These are phyloP conservation scores for Apogon talboti DNA, from an alignment of 2,797 vertebrate species.

Conservation along the genomic window DNA sequence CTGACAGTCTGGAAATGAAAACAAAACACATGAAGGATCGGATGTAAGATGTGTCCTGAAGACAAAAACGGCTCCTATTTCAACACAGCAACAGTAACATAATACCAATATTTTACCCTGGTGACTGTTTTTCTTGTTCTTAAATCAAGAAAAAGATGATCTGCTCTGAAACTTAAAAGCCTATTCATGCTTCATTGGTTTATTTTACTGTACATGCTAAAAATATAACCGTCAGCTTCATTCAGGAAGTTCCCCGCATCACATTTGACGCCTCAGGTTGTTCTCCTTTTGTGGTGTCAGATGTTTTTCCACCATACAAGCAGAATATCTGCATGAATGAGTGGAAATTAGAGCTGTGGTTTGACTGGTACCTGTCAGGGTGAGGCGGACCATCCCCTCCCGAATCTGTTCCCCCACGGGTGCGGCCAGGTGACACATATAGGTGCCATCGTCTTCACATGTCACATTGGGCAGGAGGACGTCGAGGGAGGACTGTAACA, in stretches of 20 bases:
- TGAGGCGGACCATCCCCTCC: conserved; percentile 61
- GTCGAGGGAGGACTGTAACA: conserved; percentile 38
- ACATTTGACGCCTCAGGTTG: not conserved
- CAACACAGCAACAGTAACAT: no score
- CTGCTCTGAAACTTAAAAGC: no score
- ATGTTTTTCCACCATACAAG: not conserved
- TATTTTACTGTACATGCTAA: not conserved
- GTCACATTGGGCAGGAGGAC: conserved; percentile 64
- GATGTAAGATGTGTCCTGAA: no score
- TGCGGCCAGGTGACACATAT: conserved; percentile 60
- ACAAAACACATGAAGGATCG: conserved; percentile 1
- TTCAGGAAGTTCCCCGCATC: not conserved
- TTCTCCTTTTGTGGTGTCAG: no score
- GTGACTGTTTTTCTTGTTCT: no score
- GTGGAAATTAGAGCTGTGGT: not conserved
- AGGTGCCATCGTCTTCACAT: conserved; percentile 53
- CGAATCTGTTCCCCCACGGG: conserved; percentile 64
- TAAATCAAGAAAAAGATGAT: no score
- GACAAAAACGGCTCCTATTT: no score
- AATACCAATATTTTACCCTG: no score
- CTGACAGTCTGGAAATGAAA: conserved; percentile 57
- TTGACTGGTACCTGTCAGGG: conserved; percentile 61
- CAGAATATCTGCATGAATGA: not conserved
- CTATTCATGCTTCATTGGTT: no score
- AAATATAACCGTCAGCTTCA: not conserved